Conservation (phyloP, 1,140 invertebrate species). For the Calliopsis andreniformis region DNA sequence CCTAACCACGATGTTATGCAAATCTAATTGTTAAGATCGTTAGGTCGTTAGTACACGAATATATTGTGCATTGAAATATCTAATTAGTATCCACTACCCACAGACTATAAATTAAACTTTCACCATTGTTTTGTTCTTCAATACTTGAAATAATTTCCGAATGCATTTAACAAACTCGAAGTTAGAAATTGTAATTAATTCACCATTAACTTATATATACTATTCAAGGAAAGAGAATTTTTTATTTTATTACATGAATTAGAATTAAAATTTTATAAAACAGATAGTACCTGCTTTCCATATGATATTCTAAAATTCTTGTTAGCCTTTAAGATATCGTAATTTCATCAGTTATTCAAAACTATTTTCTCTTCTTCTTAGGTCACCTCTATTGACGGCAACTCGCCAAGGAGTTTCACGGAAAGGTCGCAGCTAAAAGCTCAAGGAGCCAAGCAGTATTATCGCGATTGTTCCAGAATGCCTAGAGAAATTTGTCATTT, state of each 20-base stretch:
- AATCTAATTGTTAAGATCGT: not conserved
- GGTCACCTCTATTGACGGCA: not conserved
- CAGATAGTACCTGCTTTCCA: too few species aligned
- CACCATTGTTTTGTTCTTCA: not conserved
- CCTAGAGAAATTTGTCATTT: conserved; percentile 16
- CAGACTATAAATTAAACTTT: not conserved
- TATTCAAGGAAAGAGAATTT: too few species aligned
- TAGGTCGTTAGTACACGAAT: not conserved
- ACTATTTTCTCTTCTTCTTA: not conserved
- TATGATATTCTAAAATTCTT: too few species aligned
- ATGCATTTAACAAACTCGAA: not conserved
- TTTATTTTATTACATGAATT: too few species aligned
- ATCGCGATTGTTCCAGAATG: conserved; percentile 27
- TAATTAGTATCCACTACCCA: not conserved
- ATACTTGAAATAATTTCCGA: not conserved
- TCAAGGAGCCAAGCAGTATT: conserved; percentile 3
- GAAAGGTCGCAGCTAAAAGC: conserved; percentile 29
- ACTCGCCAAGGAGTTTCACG: not conserved
- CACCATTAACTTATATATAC: too few species aligned
- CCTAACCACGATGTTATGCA: not conserved
- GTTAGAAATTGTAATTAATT: not conserved
- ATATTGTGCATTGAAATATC: not conserved
- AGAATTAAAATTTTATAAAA: too few species aligned
- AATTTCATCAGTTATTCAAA: too few species aligned
- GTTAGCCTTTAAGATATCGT: too few species aligned